Conservation (phyloP, 2,888 invertebrate genomes). For the Muscina levida region DNA sequence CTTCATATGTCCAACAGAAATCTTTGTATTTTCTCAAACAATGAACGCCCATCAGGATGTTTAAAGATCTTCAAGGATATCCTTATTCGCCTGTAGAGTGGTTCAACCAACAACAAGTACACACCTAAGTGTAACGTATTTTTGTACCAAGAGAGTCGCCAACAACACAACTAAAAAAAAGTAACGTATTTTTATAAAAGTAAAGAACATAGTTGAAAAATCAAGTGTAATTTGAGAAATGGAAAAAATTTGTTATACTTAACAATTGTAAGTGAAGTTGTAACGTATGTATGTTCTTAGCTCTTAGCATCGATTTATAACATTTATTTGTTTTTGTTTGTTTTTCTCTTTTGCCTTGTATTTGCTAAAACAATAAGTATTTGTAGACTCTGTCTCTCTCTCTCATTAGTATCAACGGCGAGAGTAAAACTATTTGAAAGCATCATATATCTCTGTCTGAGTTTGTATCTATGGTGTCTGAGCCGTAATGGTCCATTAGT, state of each 20-base stretch:
- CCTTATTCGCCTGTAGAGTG: neutral
- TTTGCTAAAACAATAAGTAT: neutral
- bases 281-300: neutral
- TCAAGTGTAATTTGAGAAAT: neutral
- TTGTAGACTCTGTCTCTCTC: too few relatives aligned
- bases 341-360: neutral
- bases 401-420: neutral
- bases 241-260: neutral
- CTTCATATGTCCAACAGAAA: too few relatives aligned
- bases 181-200: neutral
- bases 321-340: neutral
- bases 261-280: neutral
- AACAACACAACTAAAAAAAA: neutral
- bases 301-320: neutral
- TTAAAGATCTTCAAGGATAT: too few relatives aligned
- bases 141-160: too few relatives aligned
- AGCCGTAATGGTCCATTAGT: constrained; percentile 50
- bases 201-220: neutral
- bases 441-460: constrained; percentile 15
- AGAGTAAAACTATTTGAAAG: neutral
- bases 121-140: neutral
- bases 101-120: neutral
- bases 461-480: constrained; percentile 6
- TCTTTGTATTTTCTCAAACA: too few relatives aligned
- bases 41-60: too few relatives aligned